Base-by-base conservation (phyloP, 2,888 invertebrate species). In the Neoscelio sp. region DNA sequence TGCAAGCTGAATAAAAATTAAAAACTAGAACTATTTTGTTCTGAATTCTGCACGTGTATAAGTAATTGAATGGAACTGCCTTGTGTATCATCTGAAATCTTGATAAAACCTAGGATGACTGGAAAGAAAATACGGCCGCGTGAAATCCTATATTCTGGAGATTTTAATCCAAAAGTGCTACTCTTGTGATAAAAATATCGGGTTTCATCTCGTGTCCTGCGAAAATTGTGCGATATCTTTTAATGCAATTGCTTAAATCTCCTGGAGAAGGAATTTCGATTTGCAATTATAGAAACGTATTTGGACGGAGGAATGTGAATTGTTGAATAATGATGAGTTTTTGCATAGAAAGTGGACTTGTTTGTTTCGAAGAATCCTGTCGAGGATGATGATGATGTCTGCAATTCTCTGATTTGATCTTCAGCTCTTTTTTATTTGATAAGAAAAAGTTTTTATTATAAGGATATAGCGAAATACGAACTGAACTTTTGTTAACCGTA, bases 141-240 rank as follows among this genome's bases (percentile, higher is more conserved):
- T 40, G 76, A 56, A 75, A 76, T 76, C 42, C 40, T 60, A 68
- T 77, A 71, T 77, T 77, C 30, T 13, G 30, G 17, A 62, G 70
- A 76, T 68, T 76, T 68, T 48, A 76, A 76, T 76, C 54, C 54
- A 46, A 64, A 76, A 70, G 33, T 40, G 46, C 67, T 44, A 42
- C 28, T 52, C 17, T 26, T 20, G 28, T 20, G 28, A 58, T 48
- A 35, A 58, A 58, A 56, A 68, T 68, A 56, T 54, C 52, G 26
- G 35, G 26, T 71, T 71, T 62, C 52, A 38, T 60, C 15, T 2
- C 23, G 20, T 17, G 33, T 15, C 17, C 18, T 12, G 20, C 13
- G 50, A 50, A 50, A 70, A 52, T 30, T 54, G 50, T 52, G 64
- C 48, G 46, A 70, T 44, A 64, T 65, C 54, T 67, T 46, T 54